These are phyloP conservation scores for Neodon shergylaensis DNA, from an alignment of 2,113 vertebrate genomes.

Conservation along the genomic window DNA sequence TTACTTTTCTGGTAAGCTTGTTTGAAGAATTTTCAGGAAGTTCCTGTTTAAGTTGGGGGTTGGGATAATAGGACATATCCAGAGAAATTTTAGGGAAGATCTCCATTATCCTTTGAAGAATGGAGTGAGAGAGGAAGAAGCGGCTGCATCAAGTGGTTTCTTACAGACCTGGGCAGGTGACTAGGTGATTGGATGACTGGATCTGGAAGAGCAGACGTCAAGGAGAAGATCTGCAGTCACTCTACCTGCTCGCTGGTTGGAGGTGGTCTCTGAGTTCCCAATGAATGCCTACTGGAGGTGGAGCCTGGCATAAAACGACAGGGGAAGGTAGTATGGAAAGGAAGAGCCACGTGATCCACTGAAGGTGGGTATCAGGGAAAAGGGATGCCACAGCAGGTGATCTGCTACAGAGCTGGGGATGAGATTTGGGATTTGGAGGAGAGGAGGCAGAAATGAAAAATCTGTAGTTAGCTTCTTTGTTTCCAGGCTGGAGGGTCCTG, in stretches of 20 bases:
- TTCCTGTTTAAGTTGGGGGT: background rate
- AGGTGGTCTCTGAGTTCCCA: too few relatives aligned
- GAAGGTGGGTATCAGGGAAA: background rate
- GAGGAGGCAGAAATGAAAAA: background rate
- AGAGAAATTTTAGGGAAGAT: background rate
- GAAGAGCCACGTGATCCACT: background rate
- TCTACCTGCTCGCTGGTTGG: too few relatives aligned
- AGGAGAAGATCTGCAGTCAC: too few relatives aligned
- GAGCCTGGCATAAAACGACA: background rate
- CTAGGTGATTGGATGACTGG: background rate
- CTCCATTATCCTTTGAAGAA: background rate
- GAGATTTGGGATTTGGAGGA: background rate
- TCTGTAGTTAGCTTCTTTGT: background rate
- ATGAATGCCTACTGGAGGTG: too few relatives aligned
- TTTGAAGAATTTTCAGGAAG: background rate
- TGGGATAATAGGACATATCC: background rate
- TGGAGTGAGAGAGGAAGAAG: too few relatives aligned
- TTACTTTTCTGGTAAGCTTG: background rate
- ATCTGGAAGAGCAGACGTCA: background rate
- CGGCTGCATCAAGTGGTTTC: background rate
- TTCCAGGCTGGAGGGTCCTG: background rate
- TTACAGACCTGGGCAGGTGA: background rate
- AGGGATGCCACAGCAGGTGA: background rate
- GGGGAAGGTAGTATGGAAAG: background rate
- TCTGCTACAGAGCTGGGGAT: background rate